These are phyloP conservation scores for Eulemur albifrons DNA, from an alignment of 2,797 vertebrate genomes.

Conservation along the genomic window DNA sequence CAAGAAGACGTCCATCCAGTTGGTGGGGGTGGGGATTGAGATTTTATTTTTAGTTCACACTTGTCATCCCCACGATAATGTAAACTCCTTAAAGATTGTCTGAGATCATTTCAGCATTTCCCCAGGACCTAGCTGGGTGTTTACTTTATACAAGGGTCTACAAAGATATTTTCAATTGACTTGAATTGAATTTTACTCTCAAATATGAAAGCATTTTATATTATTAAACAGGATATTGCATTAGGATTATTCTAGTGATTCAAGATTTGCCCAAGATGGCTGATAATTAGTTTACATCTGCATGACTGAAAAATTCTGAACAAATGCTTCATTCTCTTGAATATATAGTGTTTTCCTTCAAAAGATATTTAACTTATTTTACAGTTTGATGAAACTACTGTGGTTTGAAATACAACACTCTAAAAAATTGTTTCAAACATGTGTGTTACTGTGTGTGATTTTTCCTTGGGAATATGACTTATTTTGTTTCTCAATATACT, in stretches of 20 bases:
- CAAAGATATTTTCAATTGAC: neutral
- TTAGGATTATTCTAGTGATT: neutral
- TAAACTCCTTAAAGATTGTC: neutral
- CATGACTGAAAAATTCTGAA: neutral
- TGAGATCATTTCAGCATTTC: neutral
- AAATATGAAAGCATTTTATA: neutral
- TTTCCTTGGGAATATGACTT: neutral
- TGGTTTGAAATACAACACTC: neutral
- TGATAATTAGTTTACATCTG: neutral
- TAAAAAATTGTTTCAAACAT: neutral
- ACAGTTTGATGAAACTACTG: neutral
- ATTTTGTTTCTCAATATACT: neutral
- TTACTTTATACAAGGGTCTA: neutral
- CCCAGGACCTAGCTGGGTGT: no score
- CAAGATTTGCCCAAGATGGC: neutral
- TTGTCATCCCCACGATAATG: neutral
- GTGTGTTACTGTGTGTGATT: no score
- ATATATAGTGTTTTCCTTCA: neutral
- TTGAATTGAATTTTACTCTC: neutral
- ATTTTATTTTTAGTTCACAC: no score
- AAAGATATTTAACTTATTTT: neutral
- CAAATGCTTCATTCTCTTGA: neutral
- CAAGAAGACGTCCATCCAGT: no score
- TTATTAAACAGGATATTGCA: neutral
- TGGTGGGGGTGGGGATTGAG: no score